Evolutionary conservation across 2,888 invertebrate species (phyloP).

Genomic region (Congeria kusceri): DNA sequence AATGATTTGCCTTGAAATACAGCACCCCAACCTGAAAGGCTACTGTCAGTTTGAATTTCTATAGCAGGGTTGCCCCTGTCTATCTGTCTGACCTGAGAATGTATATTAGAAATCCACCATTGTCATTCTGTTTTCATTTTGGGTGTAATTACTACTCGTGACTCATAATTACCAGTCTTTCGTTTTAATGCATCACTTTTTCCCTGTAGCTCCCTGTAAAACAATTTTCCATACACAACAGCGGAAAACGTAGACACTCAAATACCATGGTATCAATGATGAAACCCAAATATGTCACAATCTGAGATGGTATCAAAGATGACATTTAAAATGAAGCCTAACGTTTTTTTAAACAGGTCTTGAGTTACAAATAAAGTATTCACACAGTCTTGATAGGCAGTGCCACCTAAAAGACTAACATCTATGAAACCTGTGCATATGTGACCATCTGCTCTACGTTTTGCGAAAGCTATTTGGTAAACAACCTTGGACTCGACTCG

Average conservation of each 20-base stretch:
- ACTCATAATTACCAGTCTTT: constrained; percentile 3
- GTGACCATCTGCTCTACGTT: constrained; percentile 26
- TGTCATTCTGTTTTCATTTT: constrained; percentile 12
- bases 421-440: constrained; percentile 47
- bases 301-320: too few species aligned
- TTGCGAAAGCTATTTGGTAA: constrained; percentile 47
- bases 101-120: constrained; percentile 37
- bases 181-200: constrained; percentile 17
- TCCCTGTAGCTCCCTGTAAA: constrained; percentile 16
- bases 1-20: background rate
- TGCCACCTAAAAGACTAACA: constrained; percentile 28
- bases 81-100: constrained; percentile 15
- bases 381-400: constrained; percentile 15
- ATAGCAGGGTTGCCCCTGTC: constrained; percentile 2
- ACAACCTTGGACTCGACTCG: constrained; percentile 37
- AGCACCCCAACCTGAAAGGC: constrained; percentile 19
- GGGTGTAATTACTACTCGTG: background rate
- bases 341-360: background rate
- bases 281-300: constrained; percentile 16
- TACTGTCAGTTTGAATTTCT: constrained; percentile 12
- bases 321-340: too few species aligned
- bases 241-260: constrained; percentile 20
- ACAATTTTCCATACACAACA: constrained; percentile 23
- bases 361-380: constrained; percentile 2
- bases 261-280: constrained; percentile 16